These are phyloP conservation scores for Neoniphon sammara DNA, from an alignment of 2,797 vertebrate genomes.

Conservation along the genomic window DNA sequence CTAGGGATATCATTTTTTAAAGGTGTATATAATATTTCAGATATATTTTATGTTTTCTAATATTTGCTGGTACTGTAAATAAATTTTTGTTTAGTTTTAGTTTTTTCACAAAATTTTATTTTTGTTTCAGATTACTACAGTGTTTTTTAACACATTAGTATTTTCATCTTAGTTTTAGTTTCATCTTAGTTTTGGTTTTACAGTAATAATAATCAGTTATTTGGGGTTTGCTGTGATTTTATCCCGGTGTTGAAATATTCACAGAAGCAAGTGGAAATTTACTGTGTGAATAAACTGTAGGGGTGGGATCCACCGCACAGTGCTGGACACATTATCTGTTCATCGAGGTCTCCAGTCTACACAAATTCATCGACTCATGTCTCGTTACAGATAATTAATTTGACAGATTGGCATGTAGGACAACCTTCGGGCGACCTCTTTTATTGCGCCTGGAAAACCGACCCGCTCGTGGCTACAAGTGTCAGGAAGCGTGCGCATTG, in stretches of 20 bases:
- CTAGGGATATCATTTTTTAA: no score
- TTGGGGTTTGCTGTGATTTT: no score
- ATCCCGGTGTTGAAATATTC: not conserved
- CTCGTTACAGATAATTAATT: conserved; percentile 64
- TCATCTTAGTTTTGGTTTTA: no score
- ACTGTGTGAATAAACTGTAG: conserved; percentile 10
- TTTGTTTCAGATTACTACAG: no score
- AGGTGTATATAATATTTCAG: not conserved
- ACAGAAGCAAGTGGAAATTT: conserved; percentile 14
- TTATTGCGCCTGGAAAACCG: conserved; percentile 5
- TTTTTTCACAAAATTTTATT: no score
- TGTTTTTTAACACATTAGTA: no score
- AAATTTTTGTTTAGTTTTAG: no score
- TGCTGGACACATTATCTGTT: conserved; percentile 20
- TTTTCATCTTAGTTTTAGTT: no score
- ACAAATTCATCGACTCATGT: conserved; percentile 6
- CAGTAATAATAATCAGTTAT: no score
- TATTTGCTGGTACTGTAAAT: no score
- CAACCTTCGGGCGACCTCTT: conserved; percentile 51
- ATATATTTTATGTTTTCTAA: no score
- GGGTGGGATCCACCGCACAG: not conserved
- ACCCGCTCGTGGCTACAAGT: conserved; percentile 28
- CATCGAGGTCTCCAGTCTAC: not conserved
- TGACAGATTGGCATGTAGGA: conserved; percentile 59
- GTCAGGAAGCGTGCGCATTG: conserved; percentile 18